Percentiles rank a stretch among this genome's conserved stretches.
phyloP scores from a whole-genome alignment of 2,888 invertebrate genomes.

The Lasioglossum vierecki region DNA sequence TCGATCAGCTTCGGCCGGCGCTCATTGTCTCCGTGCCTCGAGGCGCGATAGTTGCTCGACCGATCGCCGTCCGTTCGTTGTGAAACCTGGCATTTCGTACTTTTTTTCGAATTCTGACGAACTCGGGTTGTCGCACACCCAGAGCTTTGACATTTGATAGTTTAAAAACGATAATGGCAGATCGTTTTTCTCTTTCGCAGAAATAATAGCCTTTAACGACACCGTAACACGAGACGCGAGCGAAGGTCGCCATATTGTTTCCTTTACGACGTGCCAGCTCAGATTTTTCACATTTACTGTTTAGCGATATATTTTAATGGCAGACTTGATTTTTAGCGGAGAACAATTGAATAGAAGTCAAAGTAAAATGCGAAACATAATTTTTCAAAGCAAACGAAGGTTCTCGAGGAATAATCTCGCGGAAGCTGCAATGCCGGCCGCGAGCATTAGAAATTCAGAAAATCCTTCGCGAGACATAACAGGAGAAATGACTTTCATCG shows the following conservation, averaged over 20 bases:
- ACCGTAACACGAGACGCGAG: not conserved
- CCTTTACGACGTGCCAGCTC: not conserved
- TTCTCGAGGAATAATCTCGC: not conserved
- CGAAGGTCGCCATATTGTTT: not conserved
- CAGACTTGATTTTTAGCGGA: not conserved
- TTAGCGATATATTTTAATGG: not conserved
- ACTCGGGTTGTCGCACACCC: not conserved
- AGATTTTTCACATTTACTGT: not conserved
- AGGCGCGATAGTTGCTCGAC: not conserved
- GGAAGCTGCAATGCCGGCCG: not conserved
- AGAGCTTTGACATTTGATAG: not conserved
- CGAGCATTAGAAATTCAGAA: not conserved
- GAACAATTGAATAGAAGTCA: not conserved
- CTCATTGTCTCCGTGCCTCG: slow-evolving; percentile 14
- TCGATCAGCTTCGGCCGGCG: slow-evolving; percentile 14
- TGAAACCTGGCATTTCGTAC: not conserved
- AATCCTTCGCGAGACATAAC: not conserved
- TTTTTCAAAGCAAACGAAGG: too few relatives aligned
- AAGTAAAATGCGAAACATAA: too few relatives aligned
- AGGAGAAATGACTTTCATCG: slow-evolving; percentile 56
- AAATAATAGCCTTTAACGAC: not conserved
- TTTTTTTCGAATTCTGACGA: not conserved
- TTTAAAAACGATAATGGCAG: not conserved
- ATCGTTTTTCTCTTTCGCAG: not conserved
- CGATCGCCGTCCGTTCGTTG: not conserved